Evolutionary conservation across 2,113 vertebrate genomes (phyloP), one percentile per base, ranked within the genome.

Genomic region (Polyodon spathula): DNA sequence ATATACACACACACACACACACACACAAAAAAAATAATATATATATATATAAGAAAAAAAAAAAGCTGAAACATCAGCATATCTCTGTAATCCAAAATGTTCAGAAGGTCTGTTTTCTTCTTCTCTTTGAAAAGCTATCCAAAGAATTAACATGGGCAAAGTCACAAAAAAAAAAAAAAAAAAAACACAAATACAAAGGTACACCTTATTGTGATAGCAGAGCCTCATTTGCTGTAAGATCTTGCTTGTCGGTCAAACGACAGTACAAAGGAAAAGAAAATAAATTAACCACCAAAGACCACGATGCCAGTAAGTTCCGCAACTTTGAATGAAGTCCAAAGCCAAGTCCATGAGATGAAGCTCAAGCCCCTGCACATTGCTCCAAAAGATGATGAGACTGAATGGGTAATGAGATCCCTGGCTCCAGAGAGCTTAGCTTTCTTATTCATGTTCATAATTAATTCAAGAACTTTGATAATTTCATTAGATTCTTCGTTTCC

Each of bases 391-490:
- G 88, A 87, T 82, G 84, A 90, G 88, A 93, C 86, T 91, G 92
- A 90, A 93, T 95, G 81, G 80, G 80, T 93, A 95, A 98, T 95
- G 90, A 94, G 88, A 83, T 78, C 76, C 70, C 63, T 71, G 75
- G 79, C 83, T 88, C 85, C 86, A 78, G 81, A 93, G 92, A 92
- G 87, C 90, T 86, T 78, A 84, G 89, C 86, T 88, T 90, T 94
- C 90, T 92, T 93, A 89, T 91, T 91, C 89, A 81, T 85, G 86
- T 90, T 95, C 91, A 98, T 97, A 90, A 98, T 94, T 98, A 93
- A 98, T 98, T 97, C 92, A 97, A 79, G 71, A 91, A 93, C 91
- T 89, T 89, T 96, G 92, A 95, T 97, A 89, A 97, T 97, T 94
- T 96, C 92, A 97, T 96, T 94, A 97, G 89, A 90, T 81, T 84